Conservation (phyloP, 2,797 vertebrate genomes). For the Crenichthys baileyi region DNA sequence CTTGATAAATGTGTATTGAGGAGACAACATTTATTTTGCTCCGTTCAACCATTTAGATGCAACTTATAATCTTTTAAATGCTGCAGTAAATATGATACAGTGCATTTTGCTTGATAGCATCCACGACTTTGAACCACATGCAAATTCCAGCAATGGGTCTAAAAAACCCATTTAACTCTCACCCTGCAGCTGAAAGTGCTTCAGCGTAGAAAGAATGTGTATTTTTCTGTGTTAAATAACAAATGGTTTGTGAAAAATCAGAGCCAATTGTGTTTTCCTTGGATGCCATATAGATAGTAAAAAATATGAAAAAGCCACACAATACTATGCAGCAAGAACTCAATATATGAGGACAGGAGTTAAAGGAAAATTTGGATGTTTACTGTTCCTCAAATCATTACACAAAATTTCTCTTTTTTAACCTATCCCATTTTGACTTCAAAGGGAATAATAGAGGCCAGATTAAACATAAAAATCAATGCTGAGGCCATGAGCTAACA, state of each 20-base stretch:
- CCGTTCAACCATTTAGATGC: background rate
- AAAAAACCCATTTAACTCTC: background rate
- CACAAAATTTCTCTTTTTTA: slow-evolving; percentile 33
- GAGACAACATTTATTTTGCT: background rate
- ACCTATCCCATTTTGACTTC: slow-evolving; percentile 81
- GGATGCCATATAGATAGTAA: background rate
- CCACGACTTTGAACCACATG: background rate
- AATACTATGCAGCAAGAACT: background rate
- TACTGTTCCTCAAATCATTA: background rate
- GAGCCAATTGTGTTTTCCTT: background rate
- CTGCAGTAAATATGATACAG: background rate
- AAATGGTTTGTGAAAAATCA: background rate
- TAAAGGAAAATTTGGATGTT: background rate
- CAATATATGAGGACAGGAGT: background rate
- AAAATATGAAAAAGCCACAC: background rate
- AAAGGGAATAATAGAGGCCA: slow-evolving; percentile 79
- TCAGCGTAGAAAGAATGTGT: background rate
- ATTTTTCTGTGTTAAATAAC: background rate
- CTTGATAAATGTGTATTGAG: background rate
- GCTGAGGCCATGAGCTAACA: slow-evolving; percentile 82
- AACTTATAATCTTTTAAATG: background rate
- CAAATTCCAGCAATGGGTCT: slow-evolving; percentile 14
- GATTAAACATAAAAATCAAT: slow-evolving; percentile 87
- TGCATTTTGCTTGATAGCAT: background rate
- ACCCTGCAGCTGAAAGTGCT: slow-evolving; percentile 2